Evolutionary conservation across 2,888 invertebrate genomes (phyloP).

Genomic region (Netelia inedita): DNA sequence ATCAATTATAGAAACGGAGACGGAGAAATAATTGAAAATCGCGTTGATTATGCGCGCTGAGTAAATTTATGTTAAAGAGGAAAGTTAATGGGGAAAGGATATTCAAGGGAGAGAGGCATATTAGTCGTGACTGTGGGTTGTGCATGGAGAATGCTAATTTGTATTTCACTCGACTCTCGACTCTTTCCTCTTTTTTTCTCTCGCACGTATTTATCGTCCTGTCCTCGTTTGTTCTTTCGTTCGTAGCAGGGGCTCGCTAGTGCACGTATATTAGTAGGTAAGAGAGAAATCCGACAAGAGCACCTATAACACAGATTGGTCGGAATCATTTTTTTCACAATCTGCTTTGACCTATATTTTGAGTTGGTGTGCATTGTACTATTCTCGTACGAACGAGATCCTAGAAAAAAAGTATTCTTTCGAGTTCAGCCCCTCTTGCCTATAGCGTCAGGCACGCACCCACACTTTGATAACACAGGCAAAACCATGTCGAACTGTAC

Average conservation of each 20-base stretch:
- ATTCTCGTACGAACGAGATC: conserved; percentile 49
- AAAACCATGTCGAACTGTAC: conserved; percentile 46
- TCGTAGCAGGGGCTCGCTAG: neutral
- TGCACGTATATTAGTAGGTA: conserved; percentile 28
- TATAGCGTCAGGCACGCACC: conserved; percentile 31
- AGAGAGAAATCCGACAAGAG: conserved; percentile 34
- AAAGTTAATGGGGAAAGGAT: conserved; percentile 48
- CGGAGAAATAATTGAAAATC: conserved; percentile 57
- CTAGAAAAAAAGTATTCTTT: conserved; percentile 46
- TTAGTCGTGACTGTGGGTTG: conserved; percentile 55
- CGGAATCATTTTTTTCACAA: conserved; percentile 17
- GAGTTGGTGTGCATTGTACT: conserved; percentile 4
- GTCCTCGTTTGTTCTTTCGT: conserved; percentile 28
- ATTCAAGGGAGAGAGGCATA: conserved; percentile 52
- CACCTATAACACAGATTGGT: conserved; percentile 29
- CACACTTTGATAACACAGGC: conserved; percentile 32
- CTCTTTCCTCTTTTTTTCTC: conserved; percentile 1
- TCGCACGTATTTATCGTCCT: conserved; percentile 8
- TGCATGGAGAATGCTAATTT: conserved; percentile 59
- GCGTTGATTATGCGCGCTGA: conserved; percentile 37
- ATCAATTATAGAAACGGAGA: conserved; percentile 24
- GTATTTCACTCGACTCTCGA: conserved; percentile 24
- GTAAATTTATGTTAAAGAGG: conserved; percentile 60
- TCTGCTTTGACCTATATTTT: conserved; percentile 51
- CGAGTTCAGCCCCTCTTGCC: conserved; percentile 14